Conservation (phyloP, 2,888 invertebrate genomes). For the Macropis europaea region DNA sequence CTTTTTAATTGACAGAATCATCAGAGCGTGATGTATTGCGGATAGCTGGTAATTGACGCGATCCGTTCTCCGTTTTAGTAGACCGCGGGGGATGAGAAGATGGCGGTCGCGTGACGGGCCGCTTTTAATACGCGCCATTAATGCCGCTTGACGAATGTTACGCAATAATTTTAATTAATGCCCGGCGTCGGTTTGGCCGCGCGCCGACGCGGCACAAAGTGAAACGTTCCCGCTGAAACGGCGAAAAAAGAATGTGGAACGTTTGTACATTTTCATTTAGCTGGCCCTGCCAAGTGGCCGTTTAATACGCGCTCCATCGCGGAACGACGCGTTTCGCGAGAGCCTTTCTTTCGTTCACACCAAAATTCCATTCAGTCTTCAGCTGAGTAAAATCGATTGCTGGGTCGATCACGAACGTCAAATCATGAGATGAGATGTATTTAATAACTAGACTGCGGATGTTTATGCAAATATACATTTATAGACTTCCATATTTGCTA, state of each 20-base stretch:
- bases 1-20: constrained; percentile 53
- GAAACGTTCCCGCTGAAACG: constrained; percentile 25
- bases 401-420: no score
- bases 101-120: background rate
- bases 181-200: no score
- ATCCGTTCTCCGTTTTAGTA: constrained; percentile 32
- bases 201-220: constrained; percentile 34
- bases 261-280: constrained; percentile 58
- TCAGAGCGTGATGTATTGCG: constrained; percentile 35
- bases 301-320: constrained; percentile 49
- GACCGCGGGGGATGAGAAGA: background rate
- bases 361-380: constrained; percentile 15
- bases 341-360: background rate
- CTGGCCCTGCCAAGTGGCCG: constrained; percentile 38
- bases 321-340: constrained; percentile 16
- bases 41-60: constrained; percentile 45
- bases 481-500: no score
- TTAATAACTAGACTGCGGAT: no score
- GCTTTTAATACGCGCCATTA: constrained; percentile 28
- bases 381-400: background rate
- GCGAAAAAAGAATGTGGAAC: constrained; percentile 18
- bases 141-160: constrained; percentile 27
- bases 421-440: no score
- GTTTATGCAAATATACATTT: no score
- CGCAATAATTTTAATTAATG: constrained; percentile 58